phyloP scores from a whole-genome alignment of 1,140 invertebrate genomes.

The Metaphire vulgaris region DNA sequence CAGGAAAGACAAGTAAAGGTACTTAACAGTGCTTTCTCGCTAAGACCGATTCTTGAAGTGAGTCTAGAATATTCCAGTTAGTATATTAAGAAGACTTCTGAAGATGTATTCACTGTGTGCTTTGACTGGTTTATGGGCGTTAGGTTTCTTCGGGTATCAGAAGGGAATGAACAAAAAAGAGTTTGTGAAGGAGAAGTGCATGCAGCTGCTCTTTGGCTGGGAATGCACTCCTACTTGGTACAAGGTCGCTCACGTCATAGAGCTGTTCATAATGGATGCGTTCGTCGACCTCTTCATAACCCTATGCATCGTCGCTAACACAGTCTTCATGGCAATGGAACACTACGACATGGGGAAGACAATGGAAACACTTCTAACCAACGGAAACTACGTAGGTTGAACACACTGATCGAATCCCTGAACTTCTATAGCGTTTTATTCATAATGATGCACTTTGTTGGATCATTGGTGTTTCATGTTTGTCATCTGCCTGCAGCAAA shows the following conservation, averaged over 20 bases:
- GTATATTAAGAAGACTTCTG: not conserved
- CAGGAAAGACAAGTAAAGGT: slow-evolving; percentile 58
- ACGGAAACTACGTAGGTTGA: slow-evolving; percentile 90
- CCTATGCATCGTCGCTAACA: slow-evolving; percentile 94
- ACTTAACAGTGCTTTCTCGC: too few species aligned
- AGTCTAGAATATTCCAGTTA: not conserved
- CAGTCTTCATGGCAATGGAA: slow-evolving; percentile 94
- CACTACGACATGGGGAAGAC: slow-evolving; percentile 75
- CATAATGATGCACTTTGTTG: too few species aligned
- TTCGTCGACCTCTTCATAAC: slow-evolving; percentile 98
- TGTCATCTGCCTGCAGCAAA: too few species aligned
- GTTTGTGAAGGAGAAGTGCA: slow-evolving; percentile 49
- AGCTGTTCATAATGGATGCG: slow-evolving; percentile 88
- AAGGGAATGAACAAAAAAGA: slow-evolving; percentile 35
- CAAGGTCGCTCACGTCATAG: slow-evolving; percentile 58
- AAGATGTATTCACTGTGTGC: not conserved
- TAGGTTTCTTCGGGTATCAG: slow-evolving; percentile 20
- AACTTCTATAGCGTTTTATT: too few species aligned
- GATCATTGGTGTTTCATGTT: too few species aligned
- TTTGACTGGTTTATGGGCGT: too few species aligned
- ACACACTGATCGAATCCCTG: too few species aligned
- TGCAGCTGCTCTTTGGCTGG: slow-evolving; percentile 93
- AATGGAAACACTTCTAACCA: slow-evolving; percentile 67
- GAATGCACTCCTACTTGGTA: slow-evolving; percentile 73
- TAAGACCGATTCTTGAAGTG: too few species aligned